phyloP scores from a whole-genome alignment of 2,888 invertebrate species.

The Nesidiocoris tenuis region DNA sequence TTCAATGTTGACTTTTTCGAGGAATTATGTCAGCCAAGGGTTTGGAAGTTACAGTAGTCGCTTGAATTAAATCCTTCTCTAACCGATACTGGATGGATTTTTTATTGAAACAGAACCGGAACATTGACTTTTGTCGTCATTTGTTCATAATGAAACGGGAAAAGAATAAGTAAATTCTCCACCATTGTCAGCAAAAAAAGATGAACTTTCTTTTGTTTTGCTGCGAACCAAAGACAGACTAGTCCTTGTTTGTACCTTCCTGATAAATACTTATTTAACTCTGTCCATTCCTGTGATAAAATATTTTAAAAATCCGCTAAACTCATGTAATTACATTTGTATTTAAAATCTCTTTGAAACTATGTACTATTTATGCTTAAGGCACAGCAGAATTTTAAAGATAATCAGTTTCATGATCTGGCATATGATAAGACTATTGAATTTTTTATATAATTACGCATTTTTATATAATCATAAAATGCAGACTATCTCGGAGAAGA shows the following conservation, averaged over 20 bases:
- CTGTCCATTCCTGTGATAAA: constrained; percentile 47
- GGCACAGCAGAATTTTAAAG: constrained; percentile 43
- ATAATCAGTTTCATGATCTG: constrained; percentile 40
- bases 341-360: constrained; percentile 35
- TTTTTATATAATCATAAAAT: constrained; percentile 43
- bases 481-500: constrained; percentile 39
- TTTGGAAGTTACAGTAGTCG: constrained; percentile 39
- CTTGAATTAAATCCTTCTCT: constrained; percentile 4
- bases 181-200: neutral
- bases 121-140: neutral
- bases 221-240: constrained; percentile 16
- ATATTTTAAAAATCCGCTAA: constrained; percentile 44
- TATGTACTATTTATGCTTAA: constrained; percentile 42
- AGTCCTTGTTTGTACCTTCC: constrained; percentile 40
- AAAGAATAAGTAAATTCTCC: neutral
- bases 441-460: constrained; percentile 41
- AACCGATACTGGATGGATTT: neutral
- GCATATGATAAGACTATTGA: constrained; percentile 44
- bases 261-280: constrained; percentile 43
- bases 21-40: constrained; percentile 10
- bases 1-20: neutral
- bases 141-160: neutral
- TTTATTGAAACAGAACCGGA: too few relatives aligned
- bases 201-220: constrained; percentile 6
- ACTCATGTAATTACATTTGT: constrained; percentile 41